These are phyloP conservation scores for Drosophila neotestacea DNA, from an alignment of 2,888 invertebrate genomes.

Conservation along the genomic window DNA sequence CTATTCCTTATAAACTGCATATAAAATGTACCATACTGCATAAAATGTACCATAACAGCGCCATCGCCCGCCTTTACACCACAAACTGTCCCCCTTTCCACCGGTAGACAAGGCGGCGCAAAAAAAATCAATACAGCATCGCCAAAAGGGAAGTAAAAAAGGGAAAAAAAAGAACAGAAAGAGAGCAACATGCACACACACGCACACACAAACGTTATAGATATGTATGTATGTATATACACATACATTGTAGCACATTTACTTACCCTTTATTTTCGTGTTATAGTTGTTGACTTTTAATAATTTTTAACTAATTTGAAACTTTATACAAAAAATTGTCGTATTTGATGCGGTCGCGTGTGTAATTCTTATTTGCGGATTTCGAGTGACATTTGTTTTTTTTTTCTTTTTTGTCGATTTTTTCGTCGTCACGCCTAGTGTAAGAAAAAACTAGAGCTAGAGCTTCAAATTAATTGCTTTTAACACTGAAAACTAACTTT, in stretches of 20 bases:
- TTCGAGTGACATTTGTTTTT: conserved; percentile 54
- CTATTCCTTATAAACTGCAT: conserved; percentile 44
- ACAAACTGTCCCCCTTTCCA: neutral
- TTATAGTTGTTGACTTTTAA: conserved; percentile 62
- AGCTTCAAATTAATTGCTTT: conserved; percentile 59
- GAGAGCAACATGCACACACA: conserved; percentile 47
- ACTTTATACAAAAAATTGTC: conserved; percentile 40
- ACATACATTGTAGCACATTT: conserved; percentile 51
- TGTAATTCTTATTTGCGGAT: conserved; percentile 49
- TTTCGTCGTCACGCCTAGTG: conserved; percentile 66
- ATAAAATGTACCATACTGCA: neutral
- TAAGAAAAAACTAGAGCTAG: conserved; percentile 65
- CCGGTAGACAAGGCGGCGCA: conserved; percentile 37
- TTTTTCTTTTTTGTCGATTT: conserved; percentile 48
- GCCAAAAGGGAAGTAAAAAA: conserved; percentile 61
- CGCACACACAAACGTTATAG: conserved; percentile 29
- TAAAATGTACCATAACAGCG: conserved; percentile 49
- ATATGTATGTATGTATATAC: conserved; percentile 32
- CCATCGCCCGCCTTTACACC: neutral
- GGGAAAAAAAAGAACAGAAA: conserved; percentile 57
- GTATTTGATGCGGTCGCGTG: conserved; percentile 39
- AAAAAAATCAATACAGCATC: conserved; percentile 78
- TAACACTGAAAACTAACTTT: conserved; percentile 72
- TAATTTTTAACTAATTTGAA: conserved; percentile 55
- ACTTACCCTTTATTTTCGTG: conserved; percentile 68